A percentile compares a stretch with the other conserved stretches of the same genome.
These are phyloP conservation scores for Aegithalos caudatus DNA, from an alignment of 2,113 vertebrate species.

Conservation along the genomic window DNA sequence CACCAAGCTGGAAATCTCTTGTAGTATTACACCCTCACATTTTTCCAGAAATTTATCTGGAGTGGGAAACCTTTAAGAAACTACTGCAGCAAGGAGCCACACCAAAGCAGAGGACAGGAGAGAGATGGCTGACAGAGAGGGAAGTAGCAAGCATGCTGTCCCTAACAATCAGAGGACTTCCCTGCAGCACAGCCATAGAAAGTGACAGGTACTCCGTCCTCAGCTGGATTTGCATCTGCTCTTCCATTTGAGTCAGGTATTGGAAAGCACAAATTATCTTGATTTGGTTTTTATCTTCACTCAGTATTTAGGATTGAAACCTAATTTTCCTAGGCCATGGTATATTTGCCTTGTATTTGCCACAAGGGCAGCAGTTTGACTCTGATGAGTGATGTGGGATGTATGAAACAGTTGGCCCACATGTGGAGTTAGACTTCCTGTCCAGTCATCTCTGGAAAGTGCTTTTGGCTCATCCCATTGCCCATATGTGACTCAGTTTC, in stretches of 20 bases:
- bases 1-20: background rate
- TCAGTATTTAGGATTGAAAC: background rate
- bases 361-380: background rate
- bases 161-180: background rate
- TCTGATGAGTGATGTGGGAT: background rate
- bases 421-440: background rate
- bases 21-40: background rate
- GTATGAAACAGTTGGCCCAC: background rate
- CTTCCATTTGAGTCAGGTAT: background rate
- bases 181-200: fast-evolving
- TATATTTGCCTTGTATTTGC: background rate
- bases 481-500: background rate
- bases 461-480: background rate
- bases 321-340: background rate
- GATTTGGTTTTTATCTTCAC: background rate
- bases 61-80: background rate
- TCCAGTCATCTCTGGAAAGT: background rate
- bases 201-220: background rate
- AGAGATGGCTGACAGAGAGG: background rate
- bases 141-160: background rate
- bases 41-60: background rate
- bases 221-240: background rate
- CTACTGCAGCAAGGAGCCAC: background rate
- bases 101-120: background rate
- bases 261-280: background rate